Base-by-base conservation (phyloP, 2,113 vertebrate species). In the Semnopithecus entellus region DNA sequence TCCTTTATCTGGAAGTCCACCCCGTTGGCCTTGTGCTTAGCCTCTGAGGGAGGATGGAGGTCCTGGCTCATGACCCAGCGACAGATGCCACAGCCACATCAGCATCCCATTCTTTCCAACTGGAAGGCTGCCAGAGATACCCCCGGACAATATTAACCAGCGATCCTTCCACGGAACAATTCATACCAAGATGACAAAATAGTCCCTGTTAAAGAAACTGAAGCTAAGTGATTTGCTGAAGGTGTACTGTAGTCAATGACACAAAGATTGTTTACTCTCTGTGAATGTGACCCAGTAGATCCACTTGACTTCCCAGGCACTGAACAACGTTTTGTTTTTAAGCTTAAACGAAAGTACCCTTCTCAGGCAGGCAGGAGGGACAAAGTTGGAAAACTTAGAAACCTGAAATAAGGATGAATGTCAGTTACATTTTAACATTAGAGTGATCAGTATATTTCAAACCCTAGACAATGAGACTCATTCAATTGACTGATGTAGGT, bases 381-480 rank as follows among this genome's bases (percentile, higher is more conserved):
- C 48, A 87, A 93, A 91, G 80, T 40, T 86, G n/a, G 84, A 82
- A 93, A 96, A 92, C 73, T 88, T 85, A n/a, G 61, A 94, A 95
- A 85, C 59, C n/a, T 52, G 50, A 43, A 72, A 38, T 75, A 88
- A 91, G 73, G 57, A 90, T 81, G 82, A 95, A 73, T 78, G 70
- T 95, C 35, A 30, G 43, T 95, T 98, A 52, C 92, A 96, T 95
- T 93, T 94, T 87, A 16, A 18, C 22, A 5, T 91, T 17, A 91
- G 95, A 92, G 95, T 92, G 82, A 96, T 59, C 32, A 94, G 52
- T 18, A 61, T 96, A 92, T 96, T 96, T 97, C 66, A 97, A 94
- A 91, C 22, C 27, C 23, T 25, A 96, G 92, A 94, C 96, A 91
- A 81, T 90, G 94, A 90, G 84, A 88, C 96, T 92, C 93, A 97